phyloP scores from a whole-genome alignment of 2,113 vertebrate genomes.

The Atherinomorus stipes region DNA sequence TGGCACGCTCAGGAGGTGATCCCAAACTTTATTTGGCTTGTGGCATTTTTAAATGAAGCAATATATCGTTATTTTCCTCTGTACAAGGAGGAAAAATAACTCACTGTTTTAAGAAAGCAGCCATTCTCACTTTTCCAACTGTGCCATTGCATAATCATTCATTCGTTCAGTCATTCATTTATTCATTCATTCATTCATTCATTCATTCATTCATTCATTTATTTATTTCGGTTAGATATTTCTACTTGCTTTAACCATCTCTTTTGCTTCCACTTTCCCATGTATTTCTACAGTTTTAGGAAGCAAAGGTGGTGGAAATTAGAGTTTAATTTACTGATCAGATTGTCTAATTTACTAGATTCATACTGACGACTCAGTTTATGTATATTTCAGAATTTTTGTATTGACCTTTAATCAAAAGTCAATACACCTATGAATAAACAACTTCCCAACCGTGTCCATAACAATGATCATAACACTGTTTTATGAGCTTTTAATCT shows the following conservation, averaged over 20 bases:
- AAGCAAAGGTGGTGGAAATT: too few relatives aligned
- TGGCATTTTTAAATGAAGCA: not conserved
- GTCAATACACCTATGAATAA: too few relatives aligned
- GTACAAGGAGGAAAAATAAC: not conserved
- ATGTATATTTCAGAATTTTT: not conserved
- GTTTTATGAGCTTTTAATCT: too few relatives aligned
- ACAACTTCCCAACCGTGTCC: too few relatives aligned
- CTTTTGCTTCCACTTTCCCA: too few relatives aligned
- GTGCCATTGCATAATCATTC: not conserved
- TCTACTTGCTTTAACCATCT: too few relatives aligned
- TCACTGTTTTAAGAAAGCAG: not conserved
- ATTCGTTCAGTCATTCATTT: too few relatives aligned
- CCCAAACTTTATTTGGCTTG: constrained; percentile 10
- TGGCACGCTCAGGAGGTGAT: constrained; percentile 17
- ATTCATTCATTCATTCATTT: too few relatives aligned
- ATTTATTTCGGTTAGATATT: too few relatives aligned
- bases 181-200: too few relatives aligned
- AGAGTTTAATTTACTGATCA: not conserved
- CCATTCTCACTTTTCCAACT: constrained; percentile 7
- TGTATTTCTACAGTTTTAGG: too few relatives aligned
- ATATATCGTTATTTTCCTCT: not conserved
- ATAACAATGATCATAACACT: not conserved
- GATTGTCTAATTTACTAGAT: not conserved
- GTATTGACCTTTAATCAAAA: not conserved
- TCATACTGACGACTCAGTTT: not conserved